Base-by-base conservation (phyloP, 92 coral and sea anemone genomes). In the Scolanthus callimorphus region DNA sequence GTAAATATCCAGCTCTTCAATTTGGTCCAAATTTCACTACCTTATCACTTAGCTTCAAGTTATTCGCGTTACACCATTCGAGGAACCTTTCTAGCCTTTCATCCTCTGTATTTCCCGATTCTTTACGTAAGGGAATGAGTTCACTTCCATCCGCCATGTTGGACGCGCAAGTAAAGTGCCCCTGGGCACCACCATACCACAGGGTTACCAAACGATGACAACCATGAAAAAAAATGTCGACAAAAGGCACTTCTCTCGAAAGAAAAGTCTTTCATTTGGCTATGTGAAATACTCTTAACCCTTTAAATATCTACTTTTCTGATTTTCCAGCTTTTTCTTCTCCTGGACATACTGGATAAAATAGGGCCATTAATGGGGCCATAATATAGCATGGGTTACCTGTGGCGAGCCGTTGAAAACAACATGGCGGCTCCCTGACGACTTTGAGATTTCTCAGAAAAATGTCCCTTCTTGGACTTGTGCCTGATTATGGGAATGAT, bases 381-480 rank as follows among this genome's bases (percentile, higher is more conserved):
- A 34, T 34, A 6, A 34, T 15, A 15, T 6, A 6, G 43, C 43
- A 6, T 6, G 9, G 43, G 6, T 34, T 6, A 34, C 6, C 43
- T 6, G 43, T 15, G 43, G 43, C 43, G 6, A 34, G 9, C 15
- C 43, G 43, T 15, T 6, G 6, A 34, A 34, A 34, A 34, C 6
- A 34, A 34, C 6, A 34, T 34, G 43, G 43, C 43, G 43, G 43
- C 43, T 34, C 6, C 43, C 43, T 34, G 43, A 34, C 6, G 43
- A n/a, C n/a, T n/a, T n/a, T n/a, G n/a, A n/a, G n/a, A n/a, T n/a
- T n/a, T n/a, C n/a, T n/a, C n/a, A n/a, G n/a, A n/a, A n/a, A n/a
- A n/a, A 82, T 82, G 89, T 82, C 89, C 17, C 79, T 82, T 41
- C 71, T 82, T 3, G 89, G 89, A 11, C 74, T 82, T 54, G 77